A percentile compares a stretch with the other conserved stretches of the same genome.
Evolutionary conservation across 2,113 vertebrate genomes (phyloP).

Genomic region (Dasyprocta punctata): DNA sequence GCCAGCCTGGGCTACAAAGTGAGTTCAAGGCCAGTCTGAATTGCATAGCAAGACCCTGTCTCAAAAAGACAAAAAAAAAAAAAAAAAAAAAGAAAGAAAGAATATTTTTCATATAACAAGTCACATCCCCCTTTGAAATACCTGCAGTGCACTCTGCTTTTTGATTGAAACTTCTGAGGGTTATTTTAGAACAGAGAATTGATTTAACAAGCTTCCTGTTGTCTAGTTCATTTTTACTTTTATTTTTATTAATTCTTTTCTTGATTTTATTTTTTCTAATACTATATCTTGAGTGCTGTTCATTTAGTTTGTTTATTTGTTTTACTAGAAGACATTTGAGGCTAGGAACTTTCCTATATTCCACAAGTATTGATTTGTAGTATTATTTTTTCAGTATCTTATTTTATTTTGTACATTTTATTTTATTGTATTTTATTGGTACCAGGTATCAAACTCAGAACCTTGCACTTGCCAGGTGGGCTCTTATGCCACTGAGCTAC

Average conservation of each 20-base stretch:
- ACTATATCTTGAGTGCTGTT: background rate
- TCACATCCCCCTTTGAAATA: background rate
- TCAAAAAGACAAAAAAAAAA: too few relatives aligned
- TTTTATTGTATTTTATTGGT: too few relatives aligned
- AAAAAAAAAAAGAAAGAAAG: background rate
- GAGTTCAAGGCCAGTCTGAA: too few relatives aligned
- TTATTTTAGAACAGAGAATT: background rate
- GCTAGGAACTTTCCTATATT: background rate
- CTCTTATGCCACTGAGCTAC: too few relatives aligned
- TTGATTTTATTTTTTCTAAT: background rate
- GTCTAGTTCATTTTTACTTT: constrained; percentile 8
- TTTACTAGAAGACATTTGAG: background rate
- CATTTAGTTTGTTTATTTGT: background rate
- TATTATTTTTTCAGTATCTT: constrained; percentile 6
- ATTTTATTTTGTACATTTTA: background rate
- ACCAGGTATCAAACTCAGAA: too few relatives aligned
- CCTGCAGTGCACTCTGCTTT: background rate
- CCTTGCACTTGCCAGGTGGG: too few relatives aligned
- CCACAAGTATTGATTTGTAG: background rate
- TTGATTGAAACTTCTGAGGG: background rate
- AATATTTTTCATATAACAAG: background rate
- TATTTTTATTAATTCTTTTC: background rate
- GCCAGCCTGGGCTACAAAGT: too few relatives aligned
- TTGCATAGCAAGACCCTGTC: too few relatives aligned
- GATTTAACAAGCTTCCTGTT: background rate